Percentiles rank a stretch among this genome's conserved stretches.
phyloP scores from a whole-genome alignment of 2,797 vertebrate species.

The Myotis findleyi region DNA sequence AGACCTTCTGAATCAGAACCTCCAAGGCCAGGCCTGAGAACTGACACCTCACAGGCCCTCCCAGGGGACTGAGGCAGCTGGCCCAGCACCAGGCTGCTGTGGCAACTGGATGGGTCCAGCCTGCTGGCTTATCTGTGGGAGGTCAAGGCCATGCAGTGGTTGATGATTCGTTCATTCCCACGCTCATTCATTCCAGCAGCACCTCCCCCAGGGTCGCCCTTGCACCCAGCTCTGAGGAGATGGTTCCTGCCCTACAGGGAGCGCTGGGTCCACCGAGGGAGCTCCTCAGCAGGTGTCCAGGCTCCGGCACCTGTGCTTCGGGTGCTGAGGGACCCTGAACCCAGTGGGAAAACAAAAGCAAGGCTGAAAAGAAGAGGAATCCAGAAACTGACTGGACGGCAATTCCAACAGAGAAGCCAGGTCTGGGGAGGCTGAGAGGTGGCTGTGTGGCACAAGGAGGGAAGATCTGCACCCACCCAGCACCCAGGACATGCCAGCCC shows the following conservation, averaged over 20 bases:
- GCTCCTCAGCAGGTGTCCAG: background rate
- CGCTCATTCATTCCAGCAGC: background rate
- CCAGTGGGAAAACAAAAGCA: background rate
- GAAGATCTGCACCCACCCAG: background rate
- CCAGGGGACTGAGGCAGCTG: background rate
- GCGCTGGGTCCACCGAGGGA: background rate
- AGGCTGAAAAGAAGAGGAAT: background rate
- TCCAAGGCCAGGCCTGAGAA: background rate
- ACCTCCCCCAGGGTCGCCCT: background rate
- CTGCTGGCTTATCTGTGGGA: background rate
- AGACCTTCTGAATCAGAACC: background rate
- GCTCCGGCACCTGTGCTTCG: background rate
- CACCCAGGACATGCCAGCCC: fast-evolving
- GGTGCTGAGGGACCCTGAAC: background rate
- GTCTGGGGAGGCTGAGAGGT: background rate
- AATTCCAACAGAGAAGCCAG: background rate
- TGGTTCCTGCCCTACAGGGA: background rate
- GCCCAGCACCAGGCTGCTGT: background rate
- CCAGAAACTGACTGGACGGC: background rate
- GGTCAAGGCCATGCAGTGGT: no score
- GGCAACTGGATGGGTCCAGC: background rate
- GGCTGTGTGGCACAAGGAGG: background rate
- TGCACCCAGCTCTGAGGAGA: background rate
- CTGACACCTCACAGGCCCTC: background rate
- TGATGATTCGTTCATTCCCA: background rate